phyloP scores from a whole-genome alignment of 2,797 vertebrate genomes.

The Hyperoplus immaculatus region DNA sequence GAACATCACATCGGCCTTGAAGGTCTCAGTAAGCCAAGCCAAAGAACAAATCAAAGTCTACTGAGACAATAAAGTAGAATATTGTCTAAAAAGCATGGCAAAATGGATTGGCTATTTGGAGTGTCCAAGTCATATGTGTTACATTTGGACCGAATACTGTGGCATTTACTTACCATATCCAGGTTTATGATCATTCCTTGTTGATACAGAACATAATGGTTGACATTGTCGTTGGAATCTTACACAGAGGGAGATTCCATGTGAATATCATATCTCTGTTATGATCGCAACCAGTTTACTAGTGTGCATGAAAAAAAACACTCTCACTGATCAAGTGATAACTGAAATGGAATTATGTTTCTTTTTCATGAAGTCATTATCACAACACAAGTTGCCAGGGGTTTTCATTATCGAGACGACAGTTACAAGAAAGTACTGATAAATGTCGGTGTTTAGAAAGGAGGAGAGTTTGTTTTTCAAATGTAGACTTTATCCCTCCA shows the following conservation, averaged over 20 bases:
- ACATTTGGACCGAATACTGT: too few relatives aligned
- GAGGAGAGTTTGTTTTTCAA: background rate
- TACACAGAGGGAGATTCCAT: too few relatives aligned
- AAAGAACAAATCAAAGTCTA: background rate
- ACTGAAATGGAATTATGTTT: background rate
- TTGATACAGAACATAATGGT: too few relatives aligned
- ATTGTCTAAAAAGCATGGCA: background rate
- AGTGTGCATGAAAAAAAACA: too few relatives aligned
- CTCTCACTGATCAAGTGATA: background rate
- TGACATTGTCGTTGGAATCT: too few relatives aligned
- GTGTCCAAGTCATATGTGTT: too few relatives aligned
- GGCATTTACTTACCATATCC: too few relatives aligned
- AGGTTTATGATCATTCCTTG: too few relatives aligned
- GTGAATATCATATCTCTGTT: too few relatives aligned
- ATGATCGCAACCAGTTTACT: too few relatives aligned
- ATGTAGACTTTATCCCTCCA: background rate
- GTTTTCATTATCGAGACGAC: background rate
- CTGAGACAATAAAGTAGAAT: background rate
- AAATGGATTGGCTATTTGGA: too few relatives aligned
- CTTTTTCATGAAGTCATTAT: background rate
- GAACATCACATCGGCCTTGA: background rate
- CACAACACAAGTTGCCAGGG: background rate
- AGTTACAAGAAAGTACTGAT: constrained; percentile 16
- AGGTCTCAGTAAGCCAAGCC: background rate
- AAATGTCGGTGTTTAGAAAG: background rate